Percentiles rank a stretch among this genome's conserved stretches.
These are phyloP conservation scores for Amazona vittata DNA, from an alignment of 2,113 vertebrate genomes.

Conservation along the genomic window DNA sequence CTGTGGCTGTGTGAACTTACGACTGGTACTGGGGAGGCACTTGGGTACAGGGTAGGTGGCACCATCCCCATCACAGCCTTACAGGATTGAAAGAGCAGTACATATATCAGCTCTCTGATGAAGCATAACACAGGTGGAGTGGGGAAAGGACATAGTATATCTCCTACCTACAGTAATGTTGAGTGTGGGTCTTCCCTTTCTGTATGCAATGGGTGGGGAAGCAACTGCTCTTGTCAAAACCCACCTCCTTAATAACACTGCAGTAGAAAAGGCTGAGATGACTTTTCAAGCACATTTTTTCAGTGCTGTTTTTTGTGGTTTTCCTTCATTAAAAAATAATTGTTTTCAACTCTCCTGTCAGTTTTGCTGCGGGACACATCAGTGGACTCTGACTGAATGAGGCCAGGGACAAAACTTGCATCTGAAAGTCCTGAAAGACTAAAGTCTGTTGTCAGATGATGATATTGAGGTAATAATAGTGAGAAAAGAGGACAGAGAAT, in stretches of 20 bases:
- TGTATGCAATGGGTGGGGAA: not conserved
- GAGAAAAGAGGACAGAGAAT: not conserved
- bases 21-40: not conserved
- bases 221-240: not conserved
- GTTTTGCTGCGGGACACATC: not conserved
- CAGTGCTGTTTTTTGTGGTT: not conserved
- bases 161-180: not conserved
- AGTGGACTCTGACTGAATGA: not conserved
- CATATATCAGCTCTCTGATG: not conserved
- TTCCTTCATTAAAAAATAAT: not conserved
- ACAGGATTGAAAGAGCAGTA: not conserved
- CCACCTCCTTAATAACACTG: not conserved
- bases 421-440: not conserved
- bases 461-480: not conserved
- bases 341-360: not conserved
- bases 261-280: not conserved
- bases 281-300: not conserved
- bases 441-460: not conserved
- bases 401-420: not conserved
- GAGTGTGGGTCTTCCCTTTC: not conserved
- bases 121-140: not conserved
- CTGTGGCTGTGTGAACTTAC: accelerated
- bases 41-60: not conserved
- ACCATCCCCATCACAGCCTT: not conserved
- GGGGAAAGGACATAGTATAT: not conserved